Evolutionary conservation across 2,113 vertebrate species (phyloP).

Genomic region (Ranitomeya imitator): DNA sequence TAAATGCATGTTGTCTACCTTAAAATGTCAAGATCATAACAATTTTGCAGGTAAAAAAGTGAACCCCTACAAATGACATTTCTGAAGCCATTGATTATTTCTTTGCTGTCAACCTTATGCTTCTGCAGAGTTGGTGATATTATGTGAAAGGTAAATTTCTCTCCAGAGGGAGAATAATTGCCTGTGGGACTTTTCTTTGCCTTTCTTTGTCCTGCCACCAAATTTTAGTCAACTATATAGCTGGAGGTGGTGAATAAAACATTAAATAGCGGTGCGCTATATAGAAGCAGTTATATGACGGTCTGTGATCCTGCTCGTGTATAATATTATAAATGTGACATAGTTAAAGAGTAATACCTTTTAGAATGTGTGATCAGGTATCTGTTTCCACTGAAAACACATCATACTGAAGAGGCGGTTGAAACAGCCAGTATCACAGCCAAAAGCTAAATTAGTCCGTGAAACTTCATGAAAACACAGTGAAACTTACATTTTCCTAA

Average conservation of each 20-base stretch:
- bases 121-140: not conserved
- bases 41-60: not conserved
- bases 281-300: not conserved
- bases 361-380: not conserved
- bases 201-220: not conserved
- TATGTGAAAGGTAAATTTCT: not conserved
- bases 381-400: not conserved
- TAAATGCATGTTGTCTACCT: no score
- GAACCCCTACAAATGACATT: not conserved
- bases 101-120: not conserved
- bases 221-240: conserved; percentile 2
- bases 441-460: not conserved
- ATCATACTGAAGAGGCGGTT: not conserved
- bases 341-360: not conserved
- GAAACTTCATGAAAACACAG: conserved; percentile 18
- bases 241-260: conserved; percentile 1
- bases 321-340: conserved; percentile 3
- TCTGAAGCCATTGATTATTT: not conserved
- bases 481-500: not conserved
- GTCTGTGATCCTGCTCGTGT: not conserved
- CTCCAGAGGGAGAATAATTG: not conserved
- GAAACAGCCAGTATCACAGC: not conserved
- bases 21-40: no score
- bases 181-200: conserved; percentile 16
- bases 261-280: not conserved